Percentiles rank a stretch among this genome's conserved stretches.
Evolutionary conservation across 2,888 invertebrate species (phyloP).

Genomic region (Euproctis similis): DNA sequence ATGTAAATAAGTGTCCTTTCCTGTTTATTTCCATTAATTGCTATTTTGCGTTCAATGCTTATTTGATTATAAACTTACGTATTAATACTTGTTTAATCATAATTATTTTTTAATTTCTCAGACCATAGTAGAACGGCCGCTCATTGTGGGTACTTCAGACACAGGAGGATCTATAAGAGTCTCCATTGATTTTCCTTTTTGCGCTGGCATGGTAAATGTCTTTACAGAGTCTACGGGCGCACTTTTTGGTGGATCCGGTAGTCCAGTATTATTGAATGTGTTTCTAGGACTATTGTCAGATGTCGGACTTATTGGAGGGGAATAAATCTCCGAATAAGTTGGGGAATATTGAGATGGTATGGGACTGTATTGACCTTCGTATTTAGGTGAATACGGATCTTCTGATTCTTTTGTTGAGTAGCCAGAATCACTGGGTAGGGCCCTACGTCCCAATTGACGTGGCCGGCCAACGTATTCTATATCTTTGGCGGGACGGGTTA

Average conservation of each 20-base stretch:
- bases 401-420: slow-evolving; percentile 65
- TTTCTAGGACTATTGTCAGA: slow-evolving; percentile 60
- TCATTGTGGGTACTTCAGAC: slow-evolving; percentile 52
- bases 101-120: slow-evolving; percentile 27
- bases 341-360: slow-evolving; percentile 65
- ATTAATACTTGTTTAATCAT: too few species aligned
- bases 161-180: slow-evolving; percentile 62
- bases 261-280: slow-evolving; percentile 52
- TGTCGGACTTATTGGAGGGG: slow-evolving; percentile 64
- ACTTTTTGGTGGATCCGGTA: slow-evolving; percentile 59
- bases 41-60: slow-evolving; percentile 2
- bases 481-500: slow-evolving; percentile 77
- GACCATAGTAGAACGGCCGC: slow-evolving; percentile 68
- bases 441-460: slow-evolving; percentile 76
- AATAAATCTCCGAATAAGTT: slow-evolving; percentile 70
- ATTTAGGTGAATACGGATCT: slow-evolving; percentile 58
- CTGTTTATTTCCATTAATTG: slow-evolving; percentile 6
- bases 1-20: too few species aligned
- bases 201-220: slow-evolving; percentile 60
- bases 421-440: slow-evolving; percentile 68
- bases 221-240: slow-evolving; percentile 58
- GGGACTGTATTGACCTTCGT: slow-evolving; percentile 59
- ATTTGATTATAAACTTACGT: too few species aligned
- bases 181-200: slow-evolving; percentile 61
- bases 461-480: slow-evolving; percentile 77